These are phyloP conservation scores for Coracias cyanogaster DNA, from an alignment of 2,797 vertebrate species.

Conservation along the genomic window DNA sequence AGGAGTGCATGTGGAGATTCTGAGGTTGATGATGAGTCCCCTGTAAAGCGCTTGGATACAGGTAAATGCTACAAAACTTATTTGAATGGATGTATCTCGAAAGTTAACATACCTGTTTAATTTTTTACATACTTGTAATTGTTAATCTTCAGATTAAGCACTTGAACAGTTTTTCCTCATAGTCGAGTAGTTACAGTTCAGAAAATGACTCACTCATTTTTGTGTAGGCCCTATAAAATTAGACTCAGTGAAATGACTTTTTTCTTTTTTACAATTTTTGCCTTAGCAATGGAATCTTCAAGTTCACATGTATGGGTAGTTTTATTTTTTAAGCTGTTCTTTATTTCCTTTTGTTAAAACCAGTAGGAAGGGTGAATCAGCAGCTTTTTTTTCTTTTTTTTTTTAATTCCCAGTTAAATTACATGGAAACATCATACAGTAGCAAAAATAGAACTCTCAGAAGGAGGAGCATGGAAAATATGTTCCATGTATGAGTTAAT, in stretches of 20 bases:
- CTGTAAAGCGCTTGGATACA: constrained; percentile 90
- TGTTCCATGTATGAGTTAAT: neutral
- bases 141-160: neutral
- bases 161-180: neutral
- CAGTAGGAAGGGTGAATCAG: neutral
- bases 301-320: neutral
- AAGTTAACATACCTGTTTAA: constrained; percentile 21
- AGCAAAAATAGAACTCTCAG: neutral
- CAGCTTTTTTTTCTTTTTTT: neutral
- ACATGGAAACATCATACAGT: neutral
- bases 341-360: neutral
- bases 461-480: neutral
- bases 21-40: constrained; percentile 87
- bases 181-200: neutral
- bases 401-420: neutral
- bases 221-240: neutral
- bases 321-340: neutral
- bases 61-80: constrained; percentile 81
- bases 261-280: neutral
- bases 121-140: neutral
- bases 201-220: neutral
- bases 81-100: constrained; percentile 25
- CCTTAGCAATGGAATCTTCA: neutral
- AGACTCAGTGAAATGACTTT: neutral
- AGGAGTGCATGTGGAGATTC: constrained; percentile 86